phyloP scores from a whole-genome alignment of 2,113 vertebrate species.

The Lepidothrix coronata region DNA sequence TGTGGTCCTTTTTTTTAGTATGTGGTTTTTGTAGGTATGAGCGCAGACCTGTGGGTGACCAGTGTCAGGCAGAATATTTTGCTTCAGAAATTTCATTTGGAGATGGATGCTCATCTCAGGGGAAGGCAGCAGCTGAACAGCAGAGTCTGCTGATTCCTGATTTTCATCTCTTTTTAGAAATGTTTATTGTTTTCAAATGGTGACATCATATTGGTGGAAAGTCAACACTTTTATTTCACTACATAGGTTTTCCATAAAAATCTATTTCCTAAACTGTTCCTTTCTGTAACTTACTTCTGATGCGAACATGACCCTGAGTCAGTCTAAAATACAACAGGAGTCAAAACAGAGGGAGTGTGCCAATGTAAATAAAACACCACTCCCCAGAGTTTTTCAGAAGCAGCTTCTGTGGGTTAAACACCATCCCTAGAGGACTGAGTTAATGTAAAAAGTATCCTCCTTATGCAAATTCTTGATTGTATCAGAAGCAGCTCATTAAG shows the following conservation, averaged over 20 bases:
- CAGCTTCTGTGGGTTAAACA: not conserved
- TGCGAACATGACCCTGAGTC: not conserved
- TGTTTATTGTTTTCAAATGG: not conserved
- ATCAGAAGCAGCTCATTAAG: not conserved
- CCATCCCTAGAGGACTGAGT: not conserved
- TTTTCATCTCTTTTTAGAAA: not conserved
- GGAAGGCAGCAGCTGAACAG: not conserved
- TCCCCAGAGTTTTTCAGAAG: constrained; percentile 60
- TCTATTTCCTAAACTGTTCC: not conserved
- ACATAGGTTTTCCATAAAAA: not conserved
- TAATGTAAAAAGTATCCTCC: constrained; percentile 52
- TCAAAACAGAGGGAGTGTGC: not conserved
- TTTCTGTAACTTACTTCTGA: not conserved
- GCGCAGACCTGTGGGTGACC: not conserved
- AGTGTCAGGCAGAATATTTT: not conserved
- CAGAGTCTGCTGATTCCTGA: not conserved
- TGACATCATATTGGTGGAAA: not conserved
- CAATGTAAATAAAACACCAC: constrained; percentile 52
- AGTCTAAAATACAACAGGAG: not conserved
- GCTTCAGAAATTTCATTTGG: not conserved
- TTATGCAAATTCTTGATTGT: not conserved
- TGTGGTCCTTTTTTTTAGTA: not conserved
- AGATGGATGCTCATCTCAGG: not conserved
- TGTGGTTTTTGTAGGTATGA: not conserved
- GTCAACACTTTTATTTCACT: not conserved